Base-by-base conservation (phyloP, 64 coral and sea anemone species). In the Astreopora myriophthalma region DNA sequence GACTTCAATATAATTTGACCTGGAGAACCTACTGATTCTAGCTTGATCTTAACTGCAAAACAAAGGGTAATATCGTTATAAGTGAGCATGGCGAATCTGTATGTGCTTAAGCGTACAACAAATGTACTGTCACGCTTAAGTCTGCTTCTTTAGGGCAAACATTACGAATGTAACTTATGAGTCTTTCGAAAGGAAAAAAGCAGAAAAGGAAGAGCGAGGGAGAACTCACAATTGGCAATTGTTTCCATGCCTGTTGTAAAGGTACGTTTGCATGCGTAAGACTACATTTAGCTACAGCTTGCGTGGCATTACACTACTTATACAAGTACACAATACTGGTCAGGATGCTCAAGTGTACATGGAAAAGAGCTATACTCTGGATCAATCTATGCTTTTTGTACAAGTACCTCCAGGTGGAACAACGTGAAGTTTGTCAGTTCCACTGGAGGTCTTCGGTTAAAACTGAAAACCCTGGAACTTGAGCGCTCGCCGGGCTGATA, bases 21-120 rank as follows among this genome's bases (percentile, higher is more conserved):
- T 29, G 8, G 5, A 37, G 79, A 37, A 25, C 79, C 79, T 5
- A 83, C 30, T 37, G 79, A 83, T 64, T 83, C 79, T 20, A 83
- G 52, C 23, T 23, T 83, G 52, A 83, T 83, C 79, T 62, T 83
- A 39, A 83, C 79, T 83, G n/a, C 79, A 83, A 83, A 83, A 83
- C 79, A 83, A 83, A 83, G 20, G 29, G 38, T 63, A 83, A 83
- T 83, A 83, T 83, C 55, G 22, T 83, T 12, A 65, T 5, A 83
- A 63, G 52, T 25, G 22, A 34, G 79, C 33, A 80, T 83, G 65
- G 32, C 79, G 32, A 83, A 64, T 80, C 19, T 19, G 29, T 33
- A 14, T 20, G 34, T 5, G 1, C 8, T 3, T 20, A 20, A 22
- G 8, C 27, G 20, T 9, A 3, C 19, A 24, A 11, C 36, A 9